Conservation (phyloP, 1,140 invertebrate genomes). For the Dendrolimus kikuchii region DNA sequence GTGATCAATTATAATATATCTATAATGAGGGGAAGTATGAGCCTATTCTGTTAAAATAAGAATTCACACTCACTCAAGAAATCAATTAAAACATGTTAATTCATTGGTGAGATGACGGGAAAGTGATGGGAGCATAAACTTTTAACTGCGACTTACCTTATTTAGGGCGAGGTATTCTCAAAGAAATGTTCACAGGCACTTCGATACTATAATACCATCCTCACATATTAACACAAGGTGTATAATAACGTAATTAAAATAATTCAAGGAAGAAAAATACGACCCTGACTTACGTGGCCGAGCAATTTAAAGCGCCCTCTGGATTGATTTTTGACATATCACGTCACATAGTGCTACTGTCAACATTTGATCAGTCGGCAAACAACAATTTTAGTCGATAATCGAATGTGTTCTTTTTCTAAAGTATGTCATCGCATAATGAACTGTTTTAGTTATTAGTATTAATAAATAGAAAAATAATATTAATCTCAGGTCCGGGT, state of each 20-base stretch:
- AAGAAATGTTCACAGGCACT: constrained; percentile 38
- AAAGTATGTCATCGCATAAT: no score
- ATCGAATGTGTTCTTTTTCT: not conserved
- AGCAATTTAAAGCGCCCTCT: constrained; percentile 65
- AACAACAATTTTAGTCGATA: constrained; percentile 11
- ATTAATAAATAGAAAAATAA: no score
- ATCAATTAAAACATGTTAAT: constrained; percentile 62
- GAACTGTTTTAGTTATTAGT: no score
- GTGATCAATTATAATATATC: no score
- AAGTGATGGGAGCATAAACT: constrained; percentile 22
- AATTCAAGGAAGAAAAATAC: constrained; percentile 60
- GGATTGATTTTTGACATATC: constrained; percentile 56
- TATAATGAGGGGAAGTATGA: not conserved
- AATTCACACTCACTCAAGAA: constrained; percentile 39
- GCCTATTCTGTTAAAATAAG: constrained; percentile 48
- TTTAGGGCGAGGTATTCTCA: constrained; percentile 32
- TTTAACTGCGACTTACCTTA: constrained; percentile 41
- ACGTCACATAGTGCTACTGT: constrained; percentile 33
- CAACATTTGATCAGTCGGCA: not conserved
- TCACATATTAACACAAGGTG: constrained; percentile 55
- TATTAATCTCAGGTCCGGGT: no score
- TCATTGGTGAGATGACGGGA: constrained; percentile 57
- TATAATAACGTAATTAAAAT: constrained; percentile 55
- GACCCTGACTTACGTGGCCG: constrained; percentile 71
- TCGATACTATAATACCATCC: constrained; percentile 50